Conservation (phyloP, 2,888 invertebrate species). For the Parochlus steinenii region DNA sequence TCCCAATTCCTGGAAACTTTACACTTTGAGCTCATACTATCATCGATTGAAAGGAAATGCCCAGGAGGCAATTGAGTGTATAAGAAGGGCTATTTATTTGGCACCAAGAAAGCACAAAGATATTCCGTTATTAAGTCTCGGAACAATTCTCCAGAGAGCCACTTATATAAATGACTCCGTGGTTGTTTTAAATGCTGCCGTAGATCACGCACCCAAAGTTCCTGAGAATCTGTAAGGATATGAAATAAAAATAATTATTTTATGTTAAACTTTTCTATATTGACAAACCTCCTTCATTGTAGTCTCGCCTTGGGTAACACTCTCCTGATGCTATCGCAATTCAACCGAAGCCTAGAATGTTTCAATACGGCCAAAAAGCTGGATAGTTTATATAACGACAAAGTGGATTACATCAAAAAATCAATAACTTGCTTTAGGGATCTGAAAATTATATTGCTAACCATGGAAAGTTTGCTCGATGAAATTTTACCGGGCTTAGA, state of each 20-base stretch:
- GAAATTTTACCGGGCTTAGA: slow-evolving; percentile 12
- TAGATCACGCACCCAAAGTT: slow-evolving; percentile 24
- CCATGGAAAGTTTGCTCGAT: slow-evolving; percentile 13
- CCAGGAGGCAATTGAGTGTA: slow-evolving; percentile 25
- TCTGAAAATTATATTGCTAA: slow-evolving; percentile 13
- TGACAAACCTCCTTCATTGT: too few species aligned
- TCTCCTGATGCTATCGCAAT: slow-evolving; percentile 25
- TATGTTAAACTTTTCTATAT: too few species aligned
- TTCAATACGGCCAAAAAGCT: slow-evolving; percentile 24
- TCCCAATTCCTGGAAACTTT: slow-evolving; percentile 25
- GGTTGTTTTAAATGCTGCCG: slow-evolving; percentile 22
- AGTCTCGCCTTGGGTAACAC: slow-evolving; percentile 25
- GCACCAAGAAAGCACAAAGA: slow-evolving; percentile 19
- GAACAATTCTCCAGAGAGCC: slow-evolving; percentile 25
- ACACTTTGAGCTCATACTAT: slow-evolving; percentile 26
- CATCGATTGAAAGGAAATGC: slow-evolving; percentile 28
- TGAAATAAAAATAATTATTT: too few species aligned
- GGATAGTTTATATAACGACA: slow-evolving; percentile 19
- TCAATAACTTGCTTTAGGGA: slow-evolving; percentile 14
- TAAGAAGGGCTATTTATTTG: slow-evolving; percentile 22
- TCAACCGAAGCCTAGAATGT: slow-evolving; percentile 23
- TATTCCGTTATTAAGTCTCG: slow-evolving; percentile 25
- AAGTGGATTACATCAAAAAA: slow-evolving; percentile 14
- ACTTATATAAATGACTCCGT: slow-evolving; percentile 24
- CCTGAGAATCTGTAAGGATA: slow-evolving; percentile 25